Evolutionary conservation across 2,113 vertebrate species (phyloP).

Genomic region (Nyctereutes procyonoides): DNA sequence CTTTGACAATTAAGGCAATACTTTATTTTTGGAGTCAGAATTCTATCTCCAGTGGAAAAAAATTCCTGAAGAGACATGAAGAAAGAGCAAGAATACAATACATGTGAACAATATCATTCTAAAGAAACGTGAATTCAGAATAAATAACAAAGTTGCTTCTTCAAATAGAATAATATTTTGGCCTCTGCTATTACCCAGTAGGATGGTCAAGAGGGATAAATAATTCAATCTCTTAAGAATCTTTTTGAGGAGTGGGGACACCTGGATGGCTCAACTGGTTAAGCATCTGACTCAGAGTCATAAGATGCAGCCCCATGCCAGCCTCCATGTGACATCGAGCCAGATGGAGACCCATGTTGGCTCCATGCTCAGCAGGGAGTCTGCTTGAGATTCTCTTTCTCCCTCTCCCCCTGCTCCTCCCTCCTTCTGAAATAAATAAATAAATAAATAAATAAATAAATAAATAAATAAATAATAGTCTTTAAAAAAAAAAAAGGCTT

Average conservation of each 20-base stretch:
- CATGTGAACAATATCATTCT: not conserved
- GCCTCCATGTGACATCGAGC: not conserved
- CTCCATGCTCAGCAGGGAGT: not conserved
- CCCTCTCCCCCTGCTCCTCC: not conserved
- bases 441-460: not conserved
- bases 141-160: not conserved
- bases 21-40: not conserved
- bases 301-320: not conserved
- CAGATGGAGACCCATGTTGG: not conserved
- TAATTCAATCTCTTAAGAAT: not conserved
- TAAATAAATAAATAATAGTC: not conserved
- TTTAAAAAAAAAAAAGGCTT: not conserved
- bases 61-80: not conserved
- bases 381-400: not conserved
- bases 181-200: not conserved
- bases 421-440: not conserved
- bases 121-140: not conserved
- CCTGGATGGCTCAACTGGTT: not conserved
- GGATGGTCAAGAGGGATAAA: not conserved
- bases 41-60: not conserved
- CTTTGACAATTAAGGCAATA: not conserved
- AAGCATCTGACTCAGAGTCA: not conserved
- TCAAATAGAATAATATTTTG: not conserved
- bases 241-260: not conserved
- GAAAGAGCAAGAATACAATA: not conserved